These are phyloP conservation scores for Gavia stellata DNA, from an alignment of 2,113 vertebrate genomes.

Conservation along the genomic window DNA sequence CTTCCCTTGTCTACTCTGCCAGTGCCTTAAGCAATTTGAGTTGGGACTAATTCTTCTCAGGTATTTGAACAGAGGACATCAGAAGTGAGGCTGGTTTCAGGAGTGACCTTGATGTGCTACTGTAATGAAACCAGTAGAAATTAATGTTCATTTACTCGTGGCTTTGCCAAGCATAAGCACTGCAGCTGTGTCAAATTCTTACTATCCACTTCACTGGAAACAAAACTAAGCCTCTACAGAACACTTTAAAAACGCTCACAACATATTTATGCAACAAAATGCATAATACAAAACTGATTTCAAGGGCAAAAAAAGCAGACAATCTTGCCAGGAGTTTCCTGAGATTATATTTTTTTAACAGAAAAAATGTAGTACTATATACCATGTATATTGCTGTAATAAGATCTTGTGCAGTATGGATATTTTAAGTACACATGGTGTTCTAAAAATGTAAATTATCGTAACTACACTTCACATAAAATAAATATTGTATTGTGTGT, in stretches of 20 bases:
- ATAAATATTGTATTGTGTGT: constrained; percentile 59
- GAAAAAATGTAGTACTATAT: constrained; percentile 9
- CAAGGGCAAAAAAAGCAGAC: neutral
- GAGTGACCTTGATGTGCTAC: neutral
- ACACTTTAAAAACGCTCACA: neutral
- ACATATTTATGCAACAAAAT: neutral
- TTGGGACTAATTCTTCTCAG: neutral
- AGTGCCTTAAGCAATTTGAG: neutral
- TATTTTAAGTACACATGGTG: constrained; percentile 56
- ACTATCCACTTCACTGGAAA: neutral
- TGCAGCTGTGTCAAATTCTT: neutral
- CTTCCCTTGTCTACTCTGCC: neutral
- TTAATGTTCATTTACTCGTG: neutral
- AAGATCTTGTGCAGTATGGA: constrained; percentile 5
- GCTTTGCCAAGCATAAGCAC: neutral
- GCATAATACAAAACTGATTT: neutral
- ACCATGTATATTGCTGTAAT: neutral
- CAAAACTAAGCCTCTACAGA: neutral
- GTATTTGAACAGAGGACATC: neutral
- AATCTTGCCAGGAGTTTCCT: neutral
- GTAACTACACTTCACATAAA: constrained; percentile 49
- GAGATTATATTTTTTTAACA: neutral
- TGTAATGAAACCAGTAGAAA: neutral
- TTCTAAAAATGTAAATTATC: constrained; percentile 56
- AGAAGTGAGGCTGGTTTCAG: neutral